Conservation (phyloP, 2,888 invertebrate genomes). For the Flexamia atlantica region DNA sequence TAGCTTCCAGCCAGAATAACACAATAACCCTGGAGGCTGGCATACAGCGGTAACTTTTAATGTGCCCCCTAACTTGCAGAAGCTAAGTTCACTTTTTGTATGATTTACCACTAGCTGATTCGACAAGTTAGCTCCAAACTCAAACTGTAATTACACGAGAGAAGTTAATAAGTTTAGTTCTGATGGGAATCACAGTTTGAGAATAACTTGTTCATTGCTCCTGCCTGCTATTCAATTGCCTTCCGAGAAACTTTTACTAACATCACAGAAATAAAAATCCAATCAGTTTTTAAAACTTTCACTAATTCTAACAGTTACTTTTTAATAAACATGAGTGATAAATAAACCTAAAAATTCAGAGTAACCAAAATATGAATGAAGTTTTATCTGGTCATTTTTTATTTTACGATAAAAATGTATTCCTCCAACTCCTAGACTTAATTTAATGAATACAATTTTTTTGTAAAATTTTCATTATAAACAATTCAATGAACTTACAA, state of each 20-base stretch:
- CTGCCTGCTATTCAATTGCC: slow-evolving; percentile 36
- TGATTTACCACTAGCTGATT: slow-evolving; percentile 55
- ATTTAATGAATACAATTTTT: no score
- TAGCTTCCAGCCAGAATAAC: slow-evolving; percentile 23
- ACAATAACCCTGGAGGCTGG: slow-evolving; percentile 45
- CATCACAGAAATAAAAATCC: no score
- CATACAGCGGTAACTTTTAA: slow-evolving; percentile 51
- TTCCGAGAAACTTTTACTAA: background rate
- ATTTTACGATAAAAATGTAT: no score
- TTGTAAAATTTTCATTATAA: no score
- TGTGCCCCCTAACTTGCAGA: slow-evolving; percentile 52
- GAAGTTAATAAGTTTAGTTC: slow-evolving; percentile 59
- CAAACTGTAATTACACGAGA: slow-evolving; percentile 56
- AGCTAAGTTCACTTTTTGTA: slow-evolving; percentile 56
- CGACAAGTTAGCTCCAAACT: slow-evolving; percentile 57
- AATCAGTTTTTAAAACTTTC: no score
- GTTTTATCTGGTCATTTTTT: no score
- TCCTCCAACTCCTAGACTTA: no score
- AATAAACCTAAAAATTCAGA: no score
- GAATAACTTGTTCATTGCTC: slow-evolving; percentile 52
- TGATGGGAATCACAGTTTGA: slow-evolving; percentile 55
- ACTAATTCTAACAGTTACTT: no score
- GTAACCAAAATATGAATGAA: no score
- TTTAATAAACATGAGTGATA: no score
- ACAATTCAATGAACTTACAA: background rate